Base-by-base conservation (phyloP, 1,140 invertebrate genomes). In the Scaptomyza pallida region DNA sequence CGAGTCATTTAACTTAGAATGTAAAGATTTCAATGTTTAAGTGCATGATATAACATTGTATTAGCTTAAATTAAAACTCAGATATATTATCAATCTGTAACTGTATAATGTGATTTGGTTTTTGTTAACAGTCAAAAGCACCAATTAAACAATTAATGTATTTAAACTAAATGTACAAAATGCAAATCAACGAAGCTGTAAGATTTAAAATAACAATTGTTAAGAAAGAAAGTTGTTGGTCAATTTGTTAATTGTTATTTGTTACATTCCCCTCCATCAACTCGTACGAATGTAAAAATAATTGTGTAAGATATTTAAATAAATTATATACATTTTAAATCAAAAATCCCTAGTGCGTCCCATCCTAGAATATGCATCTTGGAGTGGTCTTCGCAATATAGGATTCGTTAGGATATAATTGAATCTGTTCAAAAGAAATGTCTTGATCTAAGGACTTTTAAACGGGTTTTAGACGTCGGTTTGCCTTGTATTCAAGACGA, bases 121-220 rank as follows among this genome's bases (percentile, higher is more conserved):
- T 4, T 23, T 59, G 33, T 43, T 17, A 26, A 1, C 8, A 5
- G 23, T 26, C 23, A 26, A 26, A n/a, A 26, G 21, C 23, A 26
- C 23, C 23, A 26, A 26, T 1, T 26, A 6, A 26, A 26, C 23
- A 26, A 0, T 50, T 33, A 51, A 23, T 47, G 19, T 37, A 17
- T 13, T 47, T 54, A 13, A 70, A 70, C 57, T 69, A 35, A 69
- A 47, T 70, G 67, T 70, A 70, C 59, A 52, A 61, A 47, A 57
- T 57, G 23, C 23, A 26, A 10, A 15, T 43, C 15, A 43, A 43
- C 13, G 40, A 26, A 26, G 1, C n/a, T 6, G 23, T 6, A 5
- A 26, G 5, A 26, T 26, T 26, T 26, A 6, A 26, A 26, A 26
- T 6, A 35, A 35, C 33, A 35, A 3, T 35, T 35, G 33, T 35